Percentiles rank a stretch among this genome's conserved stretches.
Evolutionary conservation across 2,797 vertebrate species (phyloP).

Genomic region (Leuciscus waleckii): DNA sequence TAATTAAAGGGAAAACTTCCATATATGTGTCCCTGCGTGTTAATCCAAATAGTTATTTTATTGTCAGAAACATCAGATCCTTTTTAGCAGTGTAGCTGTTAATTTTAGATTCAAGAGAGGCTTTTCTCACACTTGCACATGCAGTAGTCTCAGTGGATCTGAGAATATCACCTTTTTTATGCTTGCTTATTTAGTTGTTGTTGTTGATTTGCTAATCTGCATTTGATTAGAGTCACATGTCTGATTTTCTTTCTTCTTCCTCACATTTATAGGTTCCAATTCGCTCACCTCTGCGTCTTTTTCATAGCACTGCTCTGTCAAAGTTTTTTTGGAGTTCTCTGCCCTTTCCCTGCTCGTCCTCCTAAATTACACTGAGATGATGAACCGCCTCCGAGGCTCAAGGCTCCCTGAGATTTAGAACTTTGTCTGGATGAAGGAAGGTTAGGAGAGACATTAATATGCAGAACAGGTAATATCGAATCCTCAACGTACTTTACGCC

Average conservation of each 20-base stretch:
- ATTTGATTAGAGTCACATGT: not conserved
- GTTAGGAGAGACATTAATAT: conserved; percentile 82
- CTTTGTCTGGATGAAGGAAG: conserved; percentile 79
- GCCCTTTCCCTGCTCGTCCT: conserved; percentile 70
- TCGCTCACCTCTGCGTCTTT: conserved; percentile 62
- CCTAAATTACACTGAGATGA: conserved; percentile 78
- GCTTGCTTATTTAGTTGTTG: conserved; percentile 6
- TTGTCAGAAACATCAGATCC: conserved; percentile 19
- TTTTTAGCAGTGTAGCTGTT: conserved; percentile 17
- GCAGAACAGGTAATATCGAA: conserved; percentile 78
- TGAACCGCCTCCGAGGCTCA: conserved; percentile 76
- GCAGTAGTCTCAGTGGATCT: not conserved
- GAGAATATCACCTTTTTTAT: not conserved
- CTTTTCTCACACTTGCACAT: not conserved
- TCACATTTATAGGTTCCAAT: conserved; percentile 62
- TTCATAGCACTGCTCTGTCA: conserved; percentile 66
- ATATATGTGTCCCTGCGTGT: conserved; percentile 40
- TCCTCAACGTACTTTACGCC: conserved; percentile 72
- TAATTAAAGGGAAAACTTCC: conserved; percentile 58
- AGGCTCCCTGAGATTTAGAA: conserved; percentile 81
- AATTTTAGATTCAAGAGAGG: not conserved
- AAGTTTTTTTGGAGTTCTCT: conserved; percentile 69
- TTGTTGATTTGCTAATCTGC: conserved; percentile 4
- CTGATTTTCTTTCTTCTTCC: not conserved
- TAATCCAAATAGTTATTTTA: conserved; percentile 26